phyloP scores from a whole-genome alignment of 2,888 invertebrate species.

The Drepana falcataria region DNA sequence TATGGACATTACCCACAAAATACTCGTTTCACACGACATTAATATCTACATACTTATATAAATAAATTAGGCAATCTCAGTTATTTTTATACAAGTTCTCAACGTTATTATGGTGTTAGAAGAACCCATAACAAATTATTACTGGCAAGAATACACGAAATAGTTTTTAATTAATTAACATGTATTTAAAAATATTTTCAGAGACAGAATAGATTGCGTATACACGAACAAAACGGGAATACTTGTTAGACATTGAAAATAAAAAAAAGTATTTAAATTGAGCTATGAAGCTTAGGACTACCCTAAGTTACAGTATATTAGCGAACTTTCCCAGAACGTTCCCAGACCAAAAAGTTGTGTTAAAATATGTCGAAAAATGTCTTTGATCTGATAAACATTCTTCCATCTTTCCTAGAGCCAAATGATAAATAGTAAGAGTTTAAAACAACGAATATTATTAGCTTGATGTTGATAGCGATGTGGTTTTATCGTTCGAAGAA shows the following conservation, averaged over 20 bases:
- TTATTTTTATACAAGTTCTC: constrained; percentile 11
- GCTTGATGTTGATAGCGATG: too few relatives aligned
- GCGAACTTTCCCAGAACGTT: too few relatives aligned
- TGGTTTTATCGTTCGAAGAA: too few relatives aligned
- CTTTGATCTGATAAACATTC: too few relatives aligned
- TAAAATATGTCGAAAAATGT: too few relatives aligned
- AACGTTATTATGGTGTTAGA: constrained; percentile 2
- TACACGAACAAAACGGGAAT: too few relatives aligned
- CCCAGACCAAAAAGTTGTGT: too few relatives aligned
- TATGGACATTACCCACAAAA: constrained; percentile 38
- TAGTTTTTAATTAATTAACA: background rate
- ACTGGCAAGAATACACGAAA: too few relatives aligned
- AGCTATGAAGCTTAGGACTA: background rate
- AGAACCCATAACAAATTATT: background rate
- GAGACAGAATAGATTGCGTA: too few relatives aligned
- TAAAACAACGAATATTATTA: background rate
- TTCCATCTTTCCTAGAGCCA: too few relatives aligned
- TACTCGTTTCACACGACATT: constrained; percentile 40
- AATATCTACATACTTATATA: constrained; percentile 28
- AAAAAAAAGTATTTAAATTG: background rate
- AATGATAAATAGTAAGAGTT: background rate
- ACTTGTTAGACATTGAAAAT: background rate
- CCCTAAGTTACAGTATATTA: too few relatives aligned
- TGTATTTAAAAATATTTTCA: too few relatives aligned
- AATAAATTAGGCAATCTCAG: constrained; percentile 26